Percentiles rank a stretch among this genome's conserved stretches.
These are phyloP conservation scores for Meiosimyza platycephala DNA, from an alignment of 2,888 invertebrate genomes.

Conservation along the genomic window DNA sequence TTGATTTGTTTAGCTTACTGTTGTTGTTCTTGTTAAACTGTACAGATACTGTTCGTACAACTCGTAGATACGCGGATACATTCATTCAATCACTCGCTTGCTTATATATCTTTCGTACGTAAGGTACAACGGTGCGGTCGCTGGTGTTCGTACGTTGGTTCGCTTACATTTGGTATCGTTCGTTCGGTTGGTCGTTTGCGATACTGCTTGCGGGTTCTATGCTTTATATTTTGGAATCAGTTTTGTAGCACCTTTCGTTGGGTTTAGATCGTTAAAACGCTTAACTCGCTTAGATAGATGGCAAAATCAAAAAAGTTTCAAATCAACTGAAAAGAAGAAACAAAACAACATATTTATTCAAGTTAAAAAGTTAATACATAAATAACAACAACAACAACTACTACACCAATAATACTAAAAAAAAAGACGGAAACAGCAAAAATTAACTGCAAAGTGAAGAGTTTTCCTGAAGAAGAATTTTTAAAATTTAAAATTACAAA, in stretches of 20 bases:
- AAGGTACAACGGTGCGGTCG: conserved; percentile 19
- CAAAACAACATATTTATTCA: conserved; percentile 18
- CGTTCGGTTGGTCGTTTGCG: background rate
- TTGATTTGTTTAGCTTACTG: conserved; percentile 29
- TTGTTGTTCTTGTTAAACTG: conserved; percentile 24
- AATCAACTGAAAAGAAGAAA: conserved; percentile 27
- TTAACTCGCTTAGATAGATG: conserved; percentile 36
- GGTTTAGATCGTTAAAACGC: conserved; percentile 57
- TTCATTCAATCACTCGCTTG: conserved; percentile 40
- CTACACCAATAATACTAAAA: background rate
- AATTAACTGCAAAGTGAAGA: conserved; percentile 12
- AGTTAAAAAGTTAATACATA: conserved; percentile 12
- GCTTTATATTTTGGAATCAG: conserved; percentile 50
- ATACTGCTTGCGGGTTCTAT: conserved; percentile 21
- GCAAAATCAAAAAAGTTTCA: conserved; percentile 37
- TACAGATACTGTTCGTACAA: conserved; percentile 40
- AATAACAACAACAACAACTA: conserved; percentile 16
- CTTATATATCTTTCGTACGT: conserved; percentile 35
- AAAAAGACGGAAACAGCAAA: background rate
- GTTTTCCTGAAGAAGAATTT: too few species aligned
- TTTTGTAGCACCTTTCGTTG: conserved; percentile 63
- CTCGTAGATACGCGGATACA: conserved; percentile 31
- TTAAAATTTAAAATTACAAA: too few species aligned
- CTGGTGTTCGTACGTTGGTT: conserved; percentile 22
- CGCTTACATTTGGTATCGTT: conserved; percentile 17